phyloP scores from a whole-genome alignment of 1,140 invertebrate species.

The Drosophila bifasciata region DNA sequence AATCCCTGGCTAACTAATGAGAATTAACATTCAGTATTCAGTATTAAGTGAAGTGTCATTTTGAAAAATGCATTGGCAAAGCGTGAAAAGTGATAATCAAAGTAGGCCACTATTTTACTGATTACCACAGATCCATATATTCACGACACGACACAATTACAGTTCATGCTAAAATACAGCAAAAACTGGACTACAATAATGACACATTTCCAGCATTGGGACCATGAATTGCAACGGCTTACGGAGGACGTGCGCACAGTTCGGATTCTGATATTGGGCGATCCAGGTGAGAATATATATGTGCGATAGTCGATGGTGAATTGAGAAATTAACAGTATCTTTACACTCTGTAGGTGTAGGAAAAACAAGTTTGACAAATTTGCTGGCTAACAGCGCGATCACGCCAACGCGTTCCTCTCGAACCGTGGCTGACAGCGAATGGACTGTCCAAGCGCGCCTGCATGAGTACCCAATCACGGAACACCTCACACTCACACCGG shows the following conservation, averaged over 20 bases:
- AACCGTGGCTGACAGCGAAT: slow-evolving; percentile 29
- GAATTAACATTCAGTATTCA: too few species aligned
- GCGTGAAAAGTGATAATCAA: not conserved
- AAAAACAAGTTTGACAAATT: slow-evolving; percentile 57
- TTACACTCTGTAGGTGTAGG: slow-evolving; percentile 47
- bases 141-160: too few species aligned
- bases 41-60: too few species aligned
- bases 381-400: slow-evolving; percentile 46
- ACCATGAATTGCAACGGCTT: not conserved
- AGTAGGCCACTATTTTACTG: slow-evolving; percentile 8
- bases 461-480: slow-evolving; percentile 42
- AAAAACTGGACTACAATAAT: slow-evolving; percentile 15
- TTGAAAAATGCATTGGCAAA: not conserved
- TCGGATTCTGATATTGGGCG: slow-evolving; percentile 56
- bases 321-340: not conserved
- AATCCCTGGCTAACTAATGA: too few species aligned
- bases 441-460: slow-evolving; percentile 58
- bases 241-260: slow-evolving; percentile 41
- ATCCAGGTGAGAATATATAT: slow-evolving; percentile 31
- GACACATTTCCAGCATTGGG: not conserved
- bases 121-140: not conserved
- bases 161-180: not conserved
- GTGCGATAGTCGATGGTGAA: not conserved
- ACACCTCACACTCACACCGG: slow-evolving; percentile 40
- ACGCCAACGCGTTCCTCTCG: slow-evolving; percentile 49